Evolutionary conservation across 2,113 vertebrate species (phyloP), one percentile per base, ranked within the genome.

Genomic region (Peromyscus polionotus): DNA sequence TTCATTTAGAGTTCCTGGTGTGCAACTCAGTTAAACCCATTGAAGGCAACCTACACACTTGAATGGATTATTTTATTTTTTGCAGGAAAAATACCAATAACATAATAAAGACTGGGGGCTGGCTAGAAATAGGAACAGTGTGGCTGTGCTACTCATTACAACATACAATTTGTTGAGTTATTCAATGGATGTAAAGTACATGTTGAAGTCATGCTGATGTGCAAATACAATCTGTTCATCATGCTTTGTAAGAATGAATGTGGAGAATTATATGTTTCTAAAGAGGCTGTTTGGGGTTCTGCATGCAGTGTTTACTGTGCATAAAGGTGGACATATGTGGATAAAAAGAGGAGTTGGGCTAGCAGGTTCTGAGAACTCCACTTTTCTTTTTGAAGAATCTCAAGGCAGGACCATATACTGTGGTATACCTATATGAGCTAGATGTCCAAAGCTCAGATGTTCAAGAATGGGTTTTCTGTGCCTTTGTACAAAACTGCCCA

Each of bases 31-130:
- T 87, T 45, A 65, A 87, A 36, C 24, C n/a, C n/a, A 81, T 92
- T 81, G 51, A 90, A 72, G 10, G 9, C 85, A 93, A 42, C 76
- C 97, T 93, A 87, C 28, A 17, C 57, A 92, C 54, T 83, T 91
- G 67, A 93, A 95, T 75, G 75, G 63, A 72, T 92, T 95, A 81
- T 93, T 94, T 96, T 96, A 31, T 93, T 96, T 65, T 92, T 95
- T 94, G 59, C 51, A 45, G 80, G 84, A 93, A 67, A 86, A 92
- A 45, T 61, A 93, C 87, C 65, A 89, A 42, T 89, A 88, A 59
- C 73, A 75, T 83, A 92, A 90, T 90, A 70, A 95, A 95, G 95
- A 73, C 76, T 57, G 90, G 85, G 61, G 45, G 45, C 26, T 65
- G 81, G 0, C 79, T 95, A 65, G 75, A 61, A 80, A 39, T 79